Evolutionary conservation across 2,888 invertebrate species (phyloP).

Genomic region (Polyploca ridens): DNA sequence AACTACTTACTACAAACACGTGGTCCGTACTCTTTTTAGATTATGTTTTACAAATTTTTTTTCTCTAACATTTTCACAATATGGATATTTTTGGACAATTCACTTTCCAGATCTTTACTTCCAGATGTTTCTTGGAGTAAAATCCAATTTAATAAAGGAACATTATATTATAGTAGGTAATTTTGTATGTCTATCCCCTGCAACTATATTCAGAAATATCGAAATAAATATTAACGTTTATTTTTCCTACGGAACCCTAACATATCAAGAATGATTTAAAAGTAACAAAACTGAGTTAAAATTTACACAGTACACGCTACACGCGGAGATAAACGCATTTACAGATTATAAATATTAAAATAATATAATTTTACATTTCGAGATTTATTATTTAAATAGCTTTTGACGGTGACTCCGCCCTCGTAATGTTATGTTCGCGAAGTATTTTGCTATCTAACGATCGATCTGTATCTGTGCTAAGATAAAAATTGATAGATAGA

Average conservation of each 20-base stretch:
- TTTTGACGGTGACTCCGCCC: neutral
- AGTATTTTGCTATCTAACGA: neutral
- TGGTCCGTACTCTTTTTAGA: too few relatives aligned
- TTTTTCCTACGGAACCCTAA: conserved; percentile 29
- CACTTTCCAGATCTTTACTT: too few relatives aligned
- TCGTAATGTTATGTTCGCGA: neutral
- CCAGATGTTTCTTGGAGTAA: too few relatives aligned
- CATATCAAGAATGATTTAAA: conserved; percentile 52
- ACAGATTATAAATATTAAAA: conserved; percentile 3
- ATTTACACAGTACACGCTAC: conserved; percentile 39
- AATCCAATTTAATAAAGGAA: too few relatives aligned
- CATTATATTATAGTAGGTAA: too few relatives aligned
- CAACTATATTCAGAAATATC: too few relatives aligned
- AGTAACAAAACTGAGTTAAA: conserved; percentile 54
- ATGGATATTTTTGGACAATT: too few relatives aligned
- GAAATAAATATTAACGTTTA: too few relatives aligned
- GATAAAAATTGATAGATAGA: neutral
- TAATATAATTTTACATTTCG: neutral
- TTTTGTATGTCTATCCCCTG: too few relatives aligned
- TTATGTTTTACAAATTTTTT: too few relatives aligned
- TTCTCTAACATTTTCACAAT: too few relatives aligned
- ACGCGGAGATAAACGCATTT: conserved; percentile 6
- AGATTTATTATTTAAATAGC: conserved; percentile 2
- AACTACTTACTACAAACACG: too few relatives aligned
- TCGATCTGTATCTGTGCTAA: neutral